Base-by-base conservation (phyloP, 1,140 invertebrate species). In the Tetramorium alpestre region DNA sequence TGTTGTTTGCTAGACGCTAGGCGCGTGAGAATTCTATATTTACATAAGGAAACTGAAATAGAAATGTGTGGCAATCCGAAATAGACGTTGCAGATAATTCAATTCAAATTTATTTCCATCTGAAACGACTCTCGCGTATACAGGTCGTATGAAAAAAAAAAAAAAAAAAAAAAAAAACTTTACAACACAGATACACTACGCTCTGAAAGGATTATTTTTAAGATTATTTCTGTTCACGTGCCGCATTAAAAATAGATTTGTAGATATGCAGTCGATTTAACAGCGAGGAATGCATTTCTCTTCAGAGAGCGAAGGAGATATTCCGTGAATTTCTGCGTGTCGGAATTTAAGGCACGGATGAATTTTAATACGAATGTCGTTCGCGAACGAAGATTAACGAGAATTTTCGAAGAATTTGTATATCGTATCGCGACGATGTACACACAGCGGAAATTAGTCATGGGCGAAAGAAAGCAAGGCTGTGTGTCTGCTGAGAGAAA, bases 381-480 rank as follows among this genome's bases (percentile, higher is more conserved):
- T 8, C 72, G 72, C 41, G 16, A 5, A 69, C 65, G 33, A 81
- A 70, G 49, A 81, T 69, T 80, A 80, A 81, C 28, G 77, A 33
- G 33, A 47, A 22, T 80, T 41, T 69, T 80, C 62, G n/a, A 41
- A 25, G 62, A 80, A 80, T 80, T 80, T 69, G 33, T 33, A 67
- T 25, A 69, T 38, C 18, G 44, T n/a, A 64, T 49, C 41, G 16
- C 44, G 38, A 62, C 33, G 22, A 51, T 18, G 49, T 18, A 18
- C 18, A 47, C 38, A 28, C 22, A 47, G 49, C 33, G 47, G 62
- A 88, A 72, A 88, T 89, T 70, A 88, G 70, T 88, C 86, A 76
- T 11, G 22, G 28, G 3, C 7, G 13, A 47, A 64, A 75, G 56
- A 69, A 88, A 88, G 51, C 47, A 69, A 41, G 13, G 25, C 44